Percentiles rank a stretch among this genome's conserved stretches.
Evolutionary conservation across 1,140 invertebrate species (phyloP).

Genomic region (Drosophila sechellia): DNA sequence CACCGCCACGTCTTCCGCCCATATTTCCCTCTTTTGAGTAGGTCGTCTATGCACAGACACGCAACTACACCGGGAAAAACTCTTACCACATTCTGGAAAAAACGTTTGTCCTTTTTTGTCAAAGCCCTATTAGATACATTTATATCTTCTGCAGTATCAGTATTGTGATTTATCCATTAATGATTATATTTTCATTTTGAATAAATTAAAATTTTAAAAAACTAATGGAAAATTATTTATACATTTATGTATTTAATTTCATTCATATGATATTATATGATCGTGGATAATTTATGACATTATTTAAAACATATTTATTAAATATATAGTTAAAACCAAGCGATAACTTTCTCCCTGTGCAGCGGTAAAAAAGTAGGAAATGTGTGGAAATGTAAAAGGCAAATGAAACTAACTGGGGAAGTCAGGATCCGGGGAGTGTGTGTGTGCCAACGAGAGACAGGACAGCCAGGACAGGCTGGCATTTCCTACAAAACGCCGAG

Average conservation of each 20-base stretch:
- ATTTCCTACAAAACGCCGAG: constrained; percentile 54
- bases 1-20: constrained; percentile 1
- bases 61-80: constrained; percentile 45
- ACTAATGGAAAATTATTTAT: too few relatives aligned
- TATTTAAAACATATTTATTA: too few relatives aligned
- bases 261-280: too few relatives aligned
- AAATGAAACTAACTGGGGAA: constrained; percentile 71
- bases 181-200: too few relatives aligned
- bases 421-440: constrained; percentile 25
- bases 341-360: constrained; percentile 5
- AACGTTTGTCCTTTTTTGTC: too few relatives aligned
- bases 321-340: not conserved
- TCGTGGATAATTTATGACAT: too few relatives aligned
- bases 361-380: constrained; percentile 56
- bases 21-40: constrained; percentile 51
- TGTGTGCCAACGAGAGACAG: constrained; percentile 68
- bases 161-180: too few relatives aligned
- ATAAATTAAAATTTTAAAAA: too few relatives aligned
- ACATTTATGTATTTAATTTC: too few relatives aligned
- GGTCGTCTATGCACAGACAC: constrained; percentile 77
- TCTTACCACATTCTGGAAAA: too few relatives aligned
- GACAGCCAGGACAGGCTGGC: constrained; percentile 48
- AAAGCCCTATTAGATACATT: too few relatives aligned
- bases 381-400: constrained; percentile 81
- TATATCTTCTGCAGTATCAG: too few relatives aligned